A percentile compares a stretch with the other conserved stretches of the same genome.
Evolutionary conservation across 2,888 invertebrate species (phyloP).

Genomic region (Malacosoma neustria): DNA sequence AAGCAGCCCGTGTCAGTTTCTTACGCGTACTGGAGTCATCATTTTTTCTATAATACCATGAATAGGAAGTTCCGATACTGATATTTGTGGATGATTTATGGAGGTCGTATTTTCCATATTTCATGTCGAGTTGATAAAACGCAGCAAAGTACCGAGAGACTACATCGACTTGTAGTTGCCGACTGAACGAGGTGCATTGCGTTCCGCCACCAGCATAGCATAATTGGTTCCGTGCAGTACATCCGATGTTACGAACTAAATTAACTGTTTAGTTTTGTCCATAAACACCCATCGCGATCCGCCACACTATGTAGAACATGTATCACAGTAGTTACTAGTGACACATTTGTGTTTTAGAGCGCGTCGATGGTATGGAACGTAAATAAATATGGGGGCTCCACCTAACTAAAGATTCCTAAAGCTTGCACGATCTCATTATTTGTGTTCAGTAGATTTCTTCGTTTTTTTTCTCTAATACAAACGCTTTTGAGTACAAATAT

Average conservation of each 20-base stretch:
- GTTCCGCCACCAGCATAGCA: slow-evolving; percentile 46
- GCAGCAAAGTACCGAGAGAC: slow-evolving; percentile 45
- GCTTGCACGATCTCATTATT: not conserved
- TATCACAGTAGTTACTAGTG: slow-evolving; percentile 49
- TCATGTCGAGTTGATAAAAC: slow-evolving; percentile 51
- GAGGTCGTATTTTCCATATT: slow-evolving; percentile 71
- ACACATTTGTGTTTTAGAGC: slow-evolving; percentile 62
- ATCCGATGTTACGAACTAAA: slow-evolving; percentile 30
- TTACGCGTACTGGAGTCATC: slow-evolving; percentile 44
- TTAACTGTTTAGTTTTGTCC: slow-evolving; percentile 34
- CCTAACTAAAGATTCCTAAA: not conserved
- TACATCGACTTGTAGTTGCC: slow-evolving; percentile 41
- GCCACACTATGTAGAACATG: slow-evolving; percentile 32
- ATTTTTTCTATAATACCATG: slow-evolving; percentile 68
- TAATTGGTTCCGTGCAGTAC: slow-evolving; percentile 38
- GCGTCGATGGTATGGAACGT: slow-evolving; percentile 35
- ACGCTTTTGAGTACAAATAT: too few species aligned
- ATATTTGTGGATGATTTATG: slow-evolving; percentile 61
- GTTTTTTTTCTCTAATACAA: too few species aligned
- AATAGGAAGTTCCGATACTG: slow-evolving; percentile 65
- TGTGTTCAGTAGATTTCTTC: too few species aligned
- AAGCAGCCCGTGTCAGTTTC: slow-evolving; percentile 50
- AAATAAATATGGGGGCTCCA: not conserved
- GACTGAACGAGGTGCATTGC: slow-evolving; percentile 44
- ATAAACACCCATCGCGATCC: slow-evolving; percentile 33